Percentiles rank a stretch among this genome's conserved stretches.
phyloP scores from a whole-genome alignment of 2,797 vertebrate genomes.

The Scarus forsteni region DNA sequence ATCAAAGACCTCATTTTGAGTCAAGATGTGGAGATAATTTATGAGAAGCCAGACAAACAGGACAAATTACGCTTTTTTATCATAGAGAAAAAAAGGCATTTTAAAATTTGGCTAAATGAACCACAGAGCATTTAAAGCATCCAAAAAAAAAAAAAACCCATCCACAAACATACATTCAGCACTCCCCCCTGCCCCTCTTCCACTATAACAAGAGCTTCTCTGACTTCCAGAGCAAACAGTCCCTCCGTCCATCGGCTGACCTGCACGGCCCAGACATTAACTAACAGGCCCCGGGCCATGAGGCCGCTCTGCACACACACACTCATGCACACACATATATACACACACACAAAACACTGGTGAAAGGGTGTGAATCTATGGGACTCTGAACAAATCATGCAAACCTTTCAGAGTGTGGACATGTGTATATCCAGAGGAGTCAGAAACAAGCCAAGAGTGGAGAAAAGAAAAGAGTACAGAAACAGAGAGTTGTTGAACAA shows the following conservation, averaged over 20 bases:
- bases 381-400: constrained; percentile 36
- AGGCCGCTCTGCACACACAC: constrained; percentile 41
- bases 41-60: neutral
- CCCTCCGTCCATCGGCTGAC: constrained; percentile 62
- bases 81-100: neutral
- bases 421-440: constrained; percentile 36
- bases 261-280: constrained; percentile 68
- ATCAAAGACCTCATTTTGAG: constrained; percentile 19
- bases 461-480: neutral
- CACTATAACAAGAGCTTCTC: constrained; percentile 61
- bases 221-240: constrained; percentile 71
- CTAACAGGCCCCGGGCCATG: constrained; percentile 69
- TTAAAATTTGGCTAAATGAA: neutral
- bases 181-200: constrained; percentile 32
- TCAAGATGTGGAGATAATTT: constrained; percentile 1
- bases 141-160: neutral
- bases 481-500: constrained; percentile 8
- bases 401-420: constrained; percentile 33
- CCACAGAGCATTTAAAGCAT: constrained; percentile 9
- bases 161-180: constrained; percentile 2
- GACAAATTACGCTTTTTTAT: neutral
- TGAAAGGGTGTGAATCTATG: constrained; percentile 55
- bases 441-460: constrained; percentile 17
- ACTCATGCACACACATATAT: neutral
- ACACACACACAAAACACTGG: constrained; percentile 2